Percentiles rank a stretch among this genome's conserved stretches.
These are phyloP conservation scores for Sebastes reedi DNA, from an alignment of 2,797 vertebrate genomes.

Conservation along the genomic window DNA sequence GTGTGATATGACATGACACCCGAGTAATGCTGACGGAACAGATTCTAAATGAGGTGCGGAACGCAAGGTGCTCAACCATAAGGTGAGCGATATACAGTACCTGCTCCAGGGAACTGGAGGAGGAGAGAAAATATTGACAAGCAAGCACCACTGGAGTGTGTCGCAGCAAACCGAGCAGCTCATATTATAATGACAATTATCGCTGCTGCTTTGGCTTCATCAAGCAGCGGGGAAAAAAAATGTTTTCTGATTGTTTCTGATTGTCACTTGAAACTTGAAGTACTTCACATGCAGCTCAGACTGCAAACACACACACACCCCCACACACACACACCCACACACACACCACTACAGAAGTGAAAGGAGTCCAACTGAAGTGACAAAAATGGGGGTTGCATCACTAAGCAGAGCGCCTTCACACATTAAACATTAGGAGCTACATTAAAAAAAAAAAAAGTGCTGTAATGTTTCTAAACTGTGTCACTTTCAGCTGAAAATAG, in stretches of 20 bases:
- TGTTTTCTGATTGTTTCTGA: constrained; percentile 25
- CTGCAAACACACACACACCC: background rate
- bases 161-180: constrained; percentile 48
- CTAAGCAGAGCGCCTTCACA: background rate
- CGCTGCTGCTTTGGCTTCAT: constrained; percentile 42
- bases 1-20: constrained; percentile 36
- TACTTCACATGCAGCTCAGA: constrained; percentile 26
- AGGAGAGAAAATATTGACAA: constrained; percentile 61
- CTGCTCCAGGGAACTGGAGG: constrained; percentile 31
- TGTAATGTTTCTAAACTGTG: background rate
- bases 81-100: constrained; percentile 38
- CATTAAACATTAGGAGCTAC: background rate
- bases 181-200: constrained; percentile 63
- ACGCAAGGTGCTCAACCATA: constrained; percentile 33
- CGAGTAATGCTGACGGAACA: constrained; percentile 46
- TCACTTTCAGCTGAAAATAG: constrained; percentile 1
- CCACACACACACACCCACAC: background rate
- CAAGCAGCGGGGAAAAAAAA: constrained; percentile 1
- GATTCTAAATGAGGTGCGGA: constrained; percentile 58
- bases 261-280: constrained; percentile 55
- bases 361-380: background rate
- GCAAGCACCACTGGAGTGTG: constrained; percentile 52
- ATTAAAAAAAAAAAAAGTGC: background rate
- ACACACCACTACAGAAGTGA: background rate
- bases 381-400: background rate